Conservation (phyloP, 2,113 vertebrate species). For the Nannospalax galili region DNA sequence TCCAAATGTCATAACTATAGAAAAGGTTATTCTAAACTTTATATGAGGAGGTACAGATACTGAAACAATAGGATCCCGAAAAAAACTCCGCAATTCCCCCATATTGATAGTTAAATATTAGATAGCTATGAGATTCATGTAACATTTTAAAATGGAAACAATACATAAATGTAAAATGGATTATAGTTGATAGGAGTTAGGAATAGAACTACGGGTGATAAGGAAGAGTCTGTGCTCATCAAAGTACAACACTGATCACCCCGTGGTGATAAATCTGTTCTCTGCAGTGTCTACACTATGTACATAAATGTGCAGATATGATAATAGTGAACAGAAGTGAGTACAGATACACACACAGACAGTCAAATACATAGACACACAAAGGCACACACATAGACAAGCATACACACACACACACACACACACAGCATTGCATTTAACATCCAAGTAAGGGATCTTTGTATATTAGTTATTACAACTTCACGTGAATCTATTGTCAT, state of each 20-base stretch:
- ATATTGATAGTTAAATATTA: neutral
- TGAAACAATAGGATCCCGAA: neutral
- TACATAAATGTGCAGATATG: neutral
- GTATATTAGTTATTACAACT: neutral
- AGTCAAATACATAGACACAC: no score
- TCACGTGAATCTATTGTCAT: neutral
- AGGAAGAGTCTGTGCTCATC: neutral
- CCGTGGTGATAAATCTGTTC: neutral
- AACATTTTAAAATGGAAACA: neutral
- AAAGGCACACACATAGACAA: neutral
- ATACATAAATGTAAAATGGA: neutral
- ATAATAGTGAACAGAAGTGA: neutral
- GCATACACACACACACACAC: neutral
- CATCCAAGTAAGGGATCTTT: no score
- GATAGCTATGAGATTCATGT: neutral
- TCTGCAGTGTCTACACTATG: neutral
- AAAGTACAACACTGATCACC: no score
- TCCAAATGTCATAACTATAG: no score
- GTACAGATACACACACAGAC: neutral
- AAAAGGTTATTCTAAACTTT: no score
- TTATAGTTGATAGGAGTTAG: neutral
- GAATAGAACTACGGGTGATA: neutral
- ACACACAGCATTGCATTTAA: neutral
- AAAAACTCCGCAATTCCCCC: neutral
- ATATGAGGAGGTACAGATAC: rapidly evolving